phyloP scores from a whole-genome alignment of 2,888 invertebrate genomes.

The Dorcus parallelipipedus region DNA sequence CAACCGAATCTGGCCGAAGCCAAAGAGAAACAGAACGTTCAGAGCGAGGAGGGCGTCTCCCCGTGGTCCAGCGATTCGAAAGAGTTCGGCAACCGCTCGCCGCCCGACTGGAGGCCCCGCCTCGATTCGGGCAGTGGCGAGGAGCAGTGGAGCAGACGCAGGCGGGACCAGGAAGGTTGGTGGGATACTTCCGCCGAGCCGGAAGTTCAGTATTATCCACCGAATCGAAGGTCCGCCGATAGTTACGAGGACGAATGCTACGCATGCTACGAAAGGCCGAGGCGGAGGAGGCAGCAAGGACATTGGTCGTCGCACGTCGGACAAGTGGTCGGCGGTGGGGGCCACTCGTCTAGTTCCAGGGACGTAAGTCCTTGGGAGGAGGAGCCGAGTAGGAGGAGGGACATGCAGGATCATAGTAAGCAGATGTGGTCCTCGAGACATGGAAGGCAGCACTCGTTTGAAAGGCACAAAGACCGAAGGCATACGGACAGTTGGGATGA shows the following conservation, averaged over 20 bases:
- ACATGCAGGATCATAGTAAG: slow-evolving; percentile 37
- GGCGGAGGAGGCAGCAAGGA: slow-evolving; percentile 34
- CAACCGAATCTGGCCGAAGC: slow-evolving; percentile 38
- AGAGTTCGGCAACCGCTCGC: slow-evolving; percentile 53
- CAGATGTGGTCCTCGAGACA: slow-evolving; percentile 49
- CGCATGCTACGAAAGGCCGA: slow-evolving; percentile 44
- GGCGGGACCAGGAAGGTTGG: slow-evolving; percentile 47
- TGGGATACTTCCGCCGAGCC: slow-evolving; percentile 49
- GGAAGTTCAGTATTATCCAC: slow-evolving; percentile 39
- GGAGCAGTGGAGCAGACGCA: slow-evolving; percentile 39
- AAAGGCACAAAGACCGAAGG: slow-evolving; percentile 54
- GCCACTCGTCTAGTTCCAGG: slow-evolving; percentile 66
- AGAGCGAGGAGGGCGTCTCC: slow-evolving; percentile 58
- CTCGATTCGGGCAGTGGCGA: slow-evolving; percentile 51
- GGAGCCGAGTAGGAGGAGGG: slow-evolving; percentile 47
- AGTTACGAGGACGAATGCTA: slow-evolving; percentile 48
- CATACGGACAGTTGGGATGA: slow-evolving; percentile 55
- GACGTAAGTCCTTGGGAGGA: slow-evolving; percentile 83
- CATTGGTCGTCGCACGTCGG: slow-evolving; percentile 16
- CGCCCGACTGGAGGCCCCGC: slow-evolving; percentile 50
- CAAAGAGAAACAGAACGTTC: slow-evolving; percentile 38
- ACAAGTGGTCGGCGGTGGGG: slow-evolving; percentile 24
- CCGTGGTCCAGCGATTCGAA: slow-evolving; percentile 78
- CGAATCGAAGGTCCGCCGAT: slow-evolving; percentile 45
- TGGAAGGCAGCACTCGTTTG: slow-evolving; percentile 41